These are phyloP conservation scores for Arge pagana DNA, from an alignment of 2,888 invertebrate genomes.

Conservation along the genomic window DNA sequence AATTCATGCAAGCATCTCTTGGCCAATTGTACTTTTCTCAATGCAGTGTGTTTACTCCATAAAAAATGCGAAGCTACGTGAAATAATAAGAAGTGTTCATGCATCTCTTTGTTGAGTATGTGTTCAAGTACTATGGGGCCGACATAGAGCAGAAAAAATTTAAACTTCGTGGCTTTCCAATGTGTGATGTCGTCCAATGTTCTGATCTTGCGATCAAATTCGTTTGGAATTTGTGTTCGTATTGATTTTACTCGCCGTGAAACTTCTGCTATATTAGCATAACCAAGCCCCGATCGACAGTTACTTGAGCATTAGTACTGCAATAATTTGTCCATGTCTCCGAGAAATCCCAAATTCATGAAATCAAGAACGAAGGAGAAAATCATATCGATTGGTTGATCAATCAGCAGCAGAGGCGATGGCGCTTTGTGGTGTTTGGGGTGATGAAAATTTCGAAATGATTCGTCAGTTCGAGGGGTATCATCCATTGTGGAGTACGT, in stretches of 20 bases:
- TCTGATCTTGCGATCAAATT: not conserved
- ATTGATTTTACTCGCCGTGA: not conserved
- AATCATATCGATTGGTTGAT: constrained; percentile 29
- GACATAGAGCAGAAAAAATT: not conserved
- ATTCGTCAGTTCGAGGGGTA: constrained; percentile 1
- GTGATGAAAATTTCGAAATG: not conserved
- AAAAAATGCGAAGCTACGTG: not conserved
- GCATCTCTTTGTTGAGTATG: not conserved
- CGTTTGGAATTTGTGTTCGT: not conserved
- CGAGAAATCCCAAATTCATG: constrained; percentile 29
- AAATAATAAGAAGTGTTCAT: constrained; percentile 1
- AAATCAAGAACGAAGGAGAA: constrained; percentile 26
- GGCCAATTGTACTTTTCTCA: too few species aligned
- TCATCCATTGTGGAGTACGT: too few species aligned
- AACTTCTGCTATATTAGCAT: not conserved
- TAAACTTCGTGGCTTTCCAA: not conserved
- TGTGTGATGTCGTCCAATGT: not conserved
- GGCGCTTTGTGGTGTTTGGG: constrained; percentile 24
- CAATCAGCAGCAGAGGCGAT: constrained; percentile 23
- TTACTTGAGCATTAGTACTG: constrained; percentile 1
- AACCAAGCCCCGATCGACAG: not conserved
- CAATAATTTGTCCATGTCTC: constrained; percentile 21
- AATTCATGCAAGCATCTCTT: too few species aligned
- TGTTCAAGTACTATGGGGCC: constrained; percentile 1
- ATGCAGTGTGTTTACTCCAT: not conserved